Percentiles rank a stretch among this genome's conserved stretches.
Evolutionary conservation across 1,140 invertebrate genomes (phyloP).

Genomic region (Tetranychus urticae): DNA sequence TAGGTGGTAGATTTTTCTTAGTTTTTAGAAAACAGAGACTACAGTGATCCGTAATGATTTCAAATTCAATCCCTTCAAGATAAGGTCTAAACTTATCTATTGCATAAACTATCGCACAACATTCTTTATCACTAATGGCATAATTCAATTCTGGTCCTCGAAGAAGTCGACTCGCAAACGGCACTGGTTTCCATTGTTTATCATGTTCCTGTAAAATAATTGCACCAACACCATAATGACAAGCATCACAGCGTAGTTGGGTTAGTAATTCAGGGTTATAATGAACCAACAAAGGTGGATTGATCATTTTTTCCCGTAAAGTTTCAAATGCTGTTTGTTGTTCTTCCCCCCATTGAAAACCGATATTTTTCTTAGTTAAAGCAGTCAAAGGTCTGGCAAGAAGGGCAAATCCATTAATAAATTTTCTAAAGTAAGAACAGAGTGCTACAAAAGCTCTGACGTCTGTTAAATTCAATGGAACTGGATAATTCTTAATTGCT

Average conservation of each 20-base stretch:
- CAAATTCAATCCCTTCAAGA: not conserved
- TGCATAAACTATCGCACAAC: not conserved
- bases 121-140: not conserved
- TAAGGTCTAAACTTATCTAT: not conserved
- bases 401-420: constrained; percentile 15
- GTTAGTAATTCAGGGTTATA: not conserved
- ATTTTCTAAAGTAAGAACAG: constrained; percentile 6
- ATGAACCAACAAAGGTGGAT: not conserved
- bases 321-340: not conserved
- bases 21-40: no score
- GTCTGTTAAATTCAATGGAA: constrained; percentile 3
- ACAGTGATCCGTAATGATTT: not conserved
- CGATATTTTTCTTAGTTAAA: not conserved
- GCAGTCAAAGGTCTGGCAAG: constrained; percentile 9
- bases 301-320: not conserved
- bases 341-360: not conserved
- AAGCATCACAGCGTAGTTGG: no score
- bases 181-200: no score
- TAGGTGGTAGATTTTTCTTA: no score
- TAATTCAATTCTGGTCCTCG: not conserved
- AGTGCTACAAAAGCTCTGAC: constrained; percentile 7
- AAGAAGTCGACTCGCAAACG: not conserved
- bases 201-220: no score
- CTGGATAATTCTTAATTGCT: constrained; percentile 4
- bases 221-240: no score